Evolutionary conservation across 2,797 vertebrate species (phyloP).

Genomic region (Mus spretus): DNA sequence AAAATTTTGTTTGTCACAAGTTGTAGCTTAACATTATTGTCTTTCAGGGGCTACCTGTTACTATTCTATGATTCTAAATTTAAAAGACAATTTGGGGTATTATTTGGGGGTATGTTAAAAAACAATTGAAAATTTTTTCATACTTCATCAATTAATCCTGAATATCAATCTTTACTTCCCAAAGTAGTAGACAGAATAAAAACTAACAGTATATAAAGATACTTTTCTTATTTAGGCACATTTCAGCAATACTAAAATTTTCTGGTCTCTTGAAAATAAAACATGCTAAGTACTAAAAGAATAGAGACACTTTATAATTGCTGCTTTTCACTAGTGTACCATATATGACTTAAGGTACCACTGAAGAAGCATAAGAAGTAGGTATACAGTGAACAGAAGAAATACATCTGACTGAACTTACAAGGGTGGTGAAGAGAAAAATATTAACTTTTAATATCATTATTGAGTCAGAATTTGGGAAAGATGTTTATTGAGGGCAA

Average conservation of each 20-base stretch:
- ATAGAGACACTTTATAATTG: conserved; percentile 49
- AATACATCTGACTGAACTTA: conserved; percentile 40
- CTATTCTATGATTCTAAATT: conserved; percentile 50
- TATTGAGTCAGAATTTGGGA: background rate
- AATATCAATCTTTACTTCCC: conserved; percentile 58
- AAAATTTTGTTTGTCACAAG: conserved; percentile 26
- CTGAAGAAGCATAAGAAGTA: conserved; percentile 31
- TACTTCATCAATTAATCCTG: conserved; percentile 49
- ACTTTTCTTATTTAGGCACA: conserved; percentile 31
- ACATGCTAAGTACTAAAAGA: conserved; percentile 11
- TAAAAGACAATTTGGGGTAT: conserved; percentile 12
- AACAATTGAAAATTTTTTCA: conserved; percentile 61
- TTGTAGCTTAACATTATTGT: conserved; percentile 50
- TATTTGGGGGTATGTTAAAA: background rate
- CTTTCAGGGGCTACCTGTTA: conserved; percentile 69
- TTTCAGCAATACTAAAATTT: conserved; percentile 57
- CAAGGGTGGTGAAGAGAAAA: background rate
- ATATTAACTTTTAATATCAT: background rate
- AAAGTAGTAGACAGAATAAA: conserved; percentile 56
- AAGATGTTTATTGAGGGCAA: background rate
- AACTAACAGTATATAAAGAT: conserved; percentile 32
- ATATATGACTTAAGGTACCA: conserved; percentile 54
- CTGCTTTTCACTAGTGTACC: background rate
- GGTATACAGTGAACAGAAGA: conserved; percentile 46
- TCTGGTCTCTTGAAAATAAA: conserved; percentile 52